phyloP scores from a whole-genome alignment of 2,113 vertebrate species.

The Oxygymnocypris stewartii region DNA sequence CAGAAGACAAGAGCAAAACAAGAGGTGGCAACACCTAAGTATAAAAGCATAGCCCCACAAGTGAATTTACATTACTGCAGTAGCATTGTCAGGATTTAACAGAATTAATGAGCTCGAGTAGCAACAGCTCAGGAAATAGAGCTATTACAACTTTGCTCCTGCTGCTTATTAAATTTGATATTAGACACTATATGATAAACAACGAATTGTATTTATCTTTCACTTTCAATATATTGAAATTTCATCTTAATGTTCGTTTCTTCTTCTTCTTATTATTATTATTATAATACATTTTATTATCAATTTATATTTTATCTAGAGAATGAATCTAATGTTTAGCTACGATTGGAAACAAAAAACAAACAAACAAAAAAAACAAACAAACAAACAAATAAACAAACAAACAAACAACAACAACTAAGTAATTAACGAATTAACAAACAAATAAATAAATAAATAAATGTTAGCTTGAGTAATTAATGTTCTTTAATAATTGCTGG shows the following conservation, averaged over 20 bases:
- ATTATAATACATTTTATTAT: background rate
- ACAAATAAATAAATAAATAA: too few relatives aligned
- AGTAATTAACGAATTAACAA: too few relatives aligned
- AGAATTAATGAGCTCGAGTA: background rate
- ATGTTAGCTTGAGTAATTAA: too few relatives aligned
- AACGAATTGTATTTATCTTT: background rate
- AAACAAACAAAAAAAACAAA: background rate
- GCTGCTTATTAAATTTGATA: background rate
- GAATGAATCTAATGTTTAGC: background rate
- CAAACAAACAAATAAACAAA: too few relatives aligned
- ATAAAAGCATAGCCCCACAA: background rate
- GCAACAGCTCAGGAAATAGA: background rate
- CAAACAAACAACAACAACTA: too few relatives aligned
- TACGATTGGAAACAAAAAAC: background rate
- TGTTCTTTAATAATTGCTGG: too few relatives aligned
- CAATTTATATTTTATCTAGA: background rate
- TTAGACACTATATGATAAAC: background rate
- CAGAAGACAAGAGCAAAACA: background rate
- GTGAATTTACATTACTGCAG: background rate
- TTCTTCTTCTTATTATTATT: too few relatives aligned
- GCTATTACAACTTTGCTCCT: background rate
- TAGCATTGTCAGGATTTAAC: background rate
- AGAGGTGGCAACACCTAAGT: background rate
- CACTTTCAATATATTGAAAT: background rate
- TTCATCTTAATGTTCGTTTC: background rate